A percentile compares a stretch with the other conserved stretches of the same genome.
Evolutionary conservation across 2,113 vertebrate genomes (phyloP).

Genomic region (Shinisaurus crocodilurus): DNA sequence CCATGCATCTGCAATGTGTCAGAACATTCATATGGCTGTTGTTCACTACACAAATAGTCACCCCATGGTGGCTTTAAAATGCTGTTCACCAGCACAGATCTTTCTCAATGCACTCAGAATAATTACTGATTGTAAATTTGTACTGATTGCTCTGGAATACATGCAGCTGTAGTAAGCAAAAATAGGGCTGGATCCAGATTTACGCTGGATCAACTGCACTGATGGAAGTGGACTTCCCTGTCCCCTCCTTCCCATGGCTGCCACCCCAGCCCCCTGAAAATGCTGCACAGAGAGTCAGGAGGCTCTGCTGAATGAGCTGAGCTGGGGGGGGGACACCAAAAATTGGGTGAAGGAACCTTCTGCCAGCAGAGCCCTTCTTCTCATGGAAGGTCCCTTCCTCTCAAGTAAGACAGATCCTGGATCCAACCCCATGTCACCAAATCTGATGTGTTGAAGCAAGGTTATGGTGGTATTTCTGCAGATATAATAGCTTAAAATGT

Average conservation of each 20-base stretch:
- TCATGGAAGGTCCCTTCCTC: too few species aligned
- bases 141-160: background rate
- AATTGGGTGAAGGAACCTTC: too few species aligned
- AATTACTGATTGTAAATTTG: background rate
- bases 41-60: background rate
- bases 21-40: background rate
- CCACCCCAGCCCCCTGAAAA: too few species aligned
- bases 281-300: too few species aligned
- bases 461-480: background rate
- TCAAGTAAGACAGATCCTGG: too few species aligned
- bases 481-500: background rate
- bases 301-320: too few species aligned
- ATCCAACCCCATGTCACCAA: background rate
- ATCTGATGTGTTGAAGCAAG: background rate
- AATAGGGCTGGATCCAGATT: too few species aligned
- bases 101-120: background rate
- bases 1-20: background rate
- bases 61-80: background rate
- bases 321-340: too few species aligned
- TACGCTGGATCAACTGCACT: too few species aligned
- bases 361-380: too few species aligned
- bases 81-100: background rate
- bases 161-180: background rate
- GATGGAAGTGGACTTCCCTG: too few species aligned
- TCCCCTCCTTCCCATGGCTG: too few species aligned